These are phyloP conservation scores for Cardinalis cardinalis DNA, from an alignment of 2,113 vertebrate species.

Conservation along the genomic window DNA sequence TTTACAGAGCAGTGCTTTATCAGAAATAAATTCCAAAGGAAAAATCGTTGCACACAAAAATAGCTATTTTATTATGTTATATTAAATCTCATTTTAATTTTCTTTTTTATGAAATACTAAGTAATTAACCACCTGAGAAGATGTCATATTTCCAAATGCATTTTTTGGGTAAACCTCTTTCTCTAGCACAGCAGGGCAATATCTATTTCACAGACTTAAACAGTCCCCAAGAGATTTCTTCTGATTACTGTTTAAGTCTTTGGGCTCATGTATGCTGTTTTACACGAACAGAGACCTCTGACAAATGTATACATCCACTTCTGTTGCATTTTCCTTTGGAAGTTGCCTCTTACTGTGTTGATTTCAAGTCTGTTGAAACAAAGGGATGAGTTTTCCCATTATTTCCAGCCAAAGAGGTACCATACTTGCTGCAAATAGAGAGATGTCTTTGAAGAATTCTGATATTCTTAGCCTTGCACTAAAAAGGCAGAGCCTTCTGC, in stretches of 20 bases:
- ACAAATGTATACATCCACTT: background rate
- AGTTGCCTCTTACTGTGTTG: background rate
- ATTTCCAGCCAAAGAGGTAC: background rate
- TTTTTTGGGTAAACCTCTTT: background rate
- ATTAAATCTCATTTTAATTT: background rate
- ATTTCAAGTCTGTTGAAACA: background rate
- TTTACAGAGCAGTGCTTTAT: background rate
- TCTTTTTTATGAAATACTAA: background rate
- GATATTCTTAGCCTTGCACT: background rate
- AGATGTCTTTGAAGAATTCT: background rate
- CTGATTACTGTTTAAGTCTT: background rate
- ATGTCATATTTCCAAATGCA: background rate
- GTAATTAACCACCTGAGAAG: background rate
- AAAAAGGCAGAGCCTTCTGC: background rate
- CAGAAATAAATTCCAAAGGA: background rate
- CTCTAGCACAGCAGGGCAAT: background rate
- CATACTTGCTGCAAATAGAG: background rate
- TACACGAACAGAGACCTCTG: background rate
- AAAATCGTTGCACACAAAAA: background rate
- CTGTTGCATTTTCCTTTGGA: background rate
- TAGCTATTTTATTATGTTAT: background rate
- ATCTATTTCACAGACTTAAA: background rate
- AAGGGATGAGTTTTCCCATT: background rate
- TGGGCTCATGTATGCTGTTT: background rate
- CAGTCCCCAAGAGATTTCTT: background rate